Conservation (phyloP, 2,113 vertebrate species). For the Sus scrofa region T2T-Sscrofa CM000823.6:35736001-35736500, state of each 20-base stretch:
- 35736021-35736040: too few relatives aligned
- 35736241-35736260: background rate
- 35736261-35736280: background rate
- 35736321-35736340: background rate
- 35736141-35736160: background rate
- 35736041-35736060: too few relatives aligned
- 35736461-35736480: background rate
- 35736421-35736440: background rate
- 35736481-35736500: background rate
- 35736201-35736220: background rate
- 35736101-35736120: too few relatives aligned
- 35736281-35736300: background rate
- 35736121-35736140: too few relatives aligned
- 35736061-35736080: too few relatives aligned
- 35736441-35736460: background rate
- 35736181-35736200: background rate
- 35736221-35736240: background rate
- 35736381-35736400: too few relatives aligned
- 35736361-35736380: background rate
- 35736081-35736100: too few relatives aligned
- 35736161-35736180: background rate
- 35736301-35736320: background rate
- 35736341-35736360: background rate
- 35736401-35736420: background rate
- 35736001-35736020: too few relatives aligned